Evolutionary conservation across 35 echinoderm and acorn worm species (phyloP).

Genomic region (Stichopus chloronotus): DNA sequence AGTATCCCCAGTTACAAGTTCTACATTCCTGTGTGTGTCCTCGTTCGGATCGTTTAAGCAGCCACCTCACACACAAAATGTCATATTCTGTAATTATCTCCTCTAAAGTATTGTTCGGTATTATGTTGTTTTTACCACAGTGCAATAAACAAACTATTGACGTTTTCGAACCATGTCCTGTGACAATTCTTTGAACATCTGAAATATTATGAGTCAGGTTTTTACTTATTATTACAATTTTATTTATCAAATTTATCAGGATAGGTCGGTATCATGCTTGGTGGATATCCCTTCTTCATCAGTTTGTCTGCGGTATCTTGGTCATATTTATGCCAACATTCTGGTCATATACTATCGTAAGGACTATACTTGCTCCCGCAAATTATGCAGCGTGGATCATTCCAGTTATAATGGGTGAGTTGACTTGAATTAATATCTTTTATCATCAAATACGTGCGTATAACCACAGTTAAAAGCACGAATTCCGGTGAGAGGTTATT

Average conservation of each 20-base stretch:
- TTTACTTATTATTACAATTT: too few species aligned
- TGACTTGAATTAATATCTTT: background rate
- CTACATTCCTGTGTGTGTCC: too few species aligned
- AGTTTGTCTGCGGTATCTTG: conserved; percentile 29
- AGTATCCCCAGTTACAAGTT: too few species aligned
- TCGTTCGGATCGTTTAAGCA: too few species aligned
- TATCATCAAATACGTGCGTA: background rate
- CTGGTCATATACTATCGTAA: conserved; percentile 40
- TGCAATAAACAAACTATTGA: too few species aligned
- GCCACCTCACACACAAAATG: too few species aligned
- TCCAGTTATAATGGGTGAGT: conserved; percentile 50
- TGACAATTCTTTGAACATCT: too few species aligned
- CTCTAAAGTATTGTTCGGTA: too few species aligned
- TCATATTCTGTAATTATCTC: too few species aligned
- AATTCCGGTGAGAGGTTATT: background rate
- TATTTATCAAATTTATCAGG: conserved; percentile 1
- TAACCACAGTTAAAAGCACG: background rate
- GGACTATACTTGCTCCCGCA: conserved; percentile 37
- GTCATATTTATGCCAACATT: conserved; percentile 51
- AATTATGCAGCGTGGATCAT: conserved; percentile 53
- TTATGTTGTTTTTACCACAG: too few species aligned
- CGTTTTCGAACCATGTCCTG: too few species aligned
- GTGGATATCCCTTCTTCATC: conserved; percentile 45
- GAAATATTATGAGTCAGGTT: too few species aligned
- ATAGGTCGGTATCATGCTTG: conserved; percentile 42